phyloP scores from a whole-genome alignment of 2,113 vertebrate genomes.

The Platysteira castanea region DNA sequence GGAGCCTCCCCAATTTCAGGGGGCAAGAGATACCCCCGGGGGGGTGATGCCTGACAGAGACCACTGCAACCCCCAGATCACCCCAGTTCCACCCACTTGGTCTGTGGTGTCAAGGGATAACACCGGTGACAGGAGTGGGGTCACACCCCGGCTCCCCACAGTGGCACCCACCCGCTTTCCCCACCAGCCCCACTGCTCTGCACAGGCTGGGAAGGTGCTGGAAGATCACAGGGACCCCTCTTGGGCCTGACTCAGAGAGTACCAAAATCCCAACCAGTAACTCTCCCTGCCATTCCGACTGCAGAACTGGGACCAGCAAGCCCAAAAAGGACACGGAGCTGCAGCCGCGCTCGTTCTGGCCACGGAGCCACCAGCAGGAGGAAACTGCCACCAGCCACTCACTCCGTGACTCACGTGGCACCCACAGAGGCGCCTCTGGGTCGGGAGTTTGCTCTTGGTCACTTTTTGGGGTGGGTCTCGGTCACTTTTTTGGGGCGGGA shows the following conservation, averaged over 20 bases:
- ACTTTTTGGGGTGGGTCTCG: background rate
- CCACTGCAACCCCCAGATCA: background rate
- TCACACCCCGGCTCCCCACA: rapidly evolving
- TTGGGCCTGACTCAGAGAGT: background rate
- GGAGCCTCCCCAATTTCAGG: background rate
- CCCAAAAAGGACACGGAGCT: background rate
- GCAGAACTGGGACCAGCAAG: background rate
- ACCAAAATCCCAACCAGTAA: background rate
- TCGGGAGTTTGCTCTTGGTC: background rate
- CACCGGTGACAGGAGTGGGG: background rate
- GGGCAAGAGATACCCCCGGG: rapidly evolving
- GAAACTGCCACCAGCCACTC: background rate
- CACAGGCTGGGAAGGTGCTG: background rate
- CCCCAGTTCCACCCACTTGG: rapidly evolving
- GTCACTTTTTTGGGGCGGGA: background rate
- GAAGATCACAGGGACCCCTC: background rate
- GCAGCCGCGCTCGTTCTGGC: background rate
- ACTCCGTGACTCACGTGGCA: background rate
- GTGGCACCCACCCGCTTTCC: background rate
- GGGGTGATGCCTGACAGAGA: rapidly evolving
- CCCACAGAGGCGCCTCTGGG: background rate
- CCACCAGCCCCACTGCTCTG: background rate
- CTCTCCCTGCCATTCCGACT: background rate
- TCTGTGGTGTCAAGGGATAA: background rate
- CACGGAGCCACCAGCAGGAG: background rate